These are phyloP conservation scores for Betta splendens DNA, from an alignment of 2,797 vertebrate species.

Conservation along the genomic window DNA sequence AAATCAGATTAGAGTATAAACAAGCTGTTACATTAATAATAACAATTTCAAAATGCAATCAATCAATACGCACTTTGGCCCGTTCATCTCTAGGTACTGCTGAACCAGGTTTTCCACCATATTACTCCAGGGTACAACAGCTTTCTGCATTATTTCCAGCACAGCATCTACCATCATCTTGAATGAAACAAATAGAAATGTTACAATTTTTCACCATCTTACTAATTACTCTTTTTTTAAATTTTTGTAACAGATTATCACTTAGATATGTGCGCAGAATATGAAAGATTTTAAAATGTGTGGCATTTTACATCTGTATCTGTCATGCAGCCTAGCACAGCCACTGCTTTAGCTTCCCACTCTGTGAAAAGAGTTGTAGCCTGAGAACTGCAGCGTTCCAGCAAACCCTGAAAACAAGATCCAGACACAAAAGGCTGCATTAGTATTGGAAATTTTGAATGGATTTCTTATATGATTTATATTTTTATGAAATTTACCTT, in stretches of 20 bases:
- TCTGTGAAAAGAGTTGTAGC: conserved; percentile 91
- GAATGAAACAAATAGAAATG: conserved; percentile 9
- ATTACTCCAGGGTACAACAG: conserved; percentile 92
- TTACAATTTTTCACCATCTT: not conserved
- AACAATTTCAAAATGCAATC: not conserved
- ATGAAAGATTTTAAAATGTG: not conserved
- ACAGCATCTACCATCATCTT: conserved; percentile 95
- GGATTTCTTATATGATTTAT: no score
- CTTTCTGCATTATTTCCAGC: conserved; percentile 93
- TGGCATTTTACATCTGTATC: conserved; percentile 87
- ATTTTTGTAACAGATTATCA: not conserved
- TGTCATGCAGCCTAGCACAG: conserved; percentile 88
- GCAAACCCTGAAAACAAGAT: conserved; percentile 83
- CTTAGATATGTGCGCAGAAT: not conserved
- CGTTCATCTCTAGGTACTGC: conserved; percentile 90
- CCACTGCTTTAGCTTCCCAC: conserved; percentile 96
- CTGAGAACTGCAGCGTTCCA: conserved; percentile 88
- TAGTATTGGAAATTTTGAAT: no score
- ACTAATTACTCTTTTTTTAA: not conserved
- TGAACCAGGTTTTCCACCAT: conserved; percentile 91
- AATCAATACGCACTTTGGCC: conserved; percentile 86
- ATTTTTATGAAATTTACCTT: conserved; percentile 80
- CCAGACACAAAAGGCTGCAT: not conserved
- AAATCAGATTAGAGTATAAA: not conserved
- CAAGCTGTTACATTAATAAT: not conserved